Base-by-base conservation (phyloP, 2,113 vertebrate species). In the Copsychus sechellarum region DNA sequence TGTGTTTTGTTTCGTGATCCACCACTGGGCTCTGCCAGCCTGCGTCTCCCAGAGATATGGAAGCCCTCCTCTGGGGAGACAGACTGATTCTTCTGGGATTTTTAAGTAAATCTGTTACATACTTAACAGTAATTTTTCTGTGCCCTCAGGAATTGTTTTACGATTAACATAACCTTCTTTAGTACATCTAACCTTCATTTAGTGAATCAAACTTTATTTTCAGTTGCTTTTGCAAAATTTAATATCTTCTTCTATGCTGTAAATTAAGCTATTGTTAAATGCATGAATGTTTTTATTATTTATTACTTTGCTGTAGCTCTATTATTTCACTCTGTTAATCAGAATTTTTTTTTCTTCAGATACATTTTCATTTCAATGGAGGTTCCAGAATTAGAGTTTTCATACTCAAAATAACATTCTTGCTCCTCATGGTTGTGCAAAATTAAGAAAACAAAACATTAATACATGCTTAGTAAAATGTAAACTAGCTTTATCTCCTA, bases 61-160 rank as follows among this genome's bases (percentile, higher is more conserved):
- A 54, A 77, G 22, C 64, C 12, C 14, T 92, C 22, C 74, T 83
- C 87, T 60, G 43, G 90, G 76, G 40, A 86, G 17, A 22, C 8
- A 6, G 23, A 56, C 38, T 70, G 79, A 81, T 88, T 93, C 79
- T 97, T 61, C 51, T 34, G 96, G 84, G 90, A 70, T 71, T 88
- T 93, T 93, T 26, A 93, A 94, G 92, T 90, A 88, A 92, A 94
- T 92, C 85, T 92, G 42, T 92, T 96, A 80, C 76, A 86, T 73
- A 81, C 85, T 94, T 93, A 93, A 90, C 43, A 92, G 80, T 77
- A 38, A 83, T 90, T 93, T 94, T 86, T 94, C 47, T 80, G 64
- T 88, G 88, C 90, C 76, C 92, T 88, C 80, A 88, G 92, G 94
- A 96, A 81, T 74, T 5, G 11, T 83, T 94, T 97, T 92, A 83